Base-by-base conservation (phyloP, 2,888 invertebrate genomes). In the Colletes collaris region DNA sequence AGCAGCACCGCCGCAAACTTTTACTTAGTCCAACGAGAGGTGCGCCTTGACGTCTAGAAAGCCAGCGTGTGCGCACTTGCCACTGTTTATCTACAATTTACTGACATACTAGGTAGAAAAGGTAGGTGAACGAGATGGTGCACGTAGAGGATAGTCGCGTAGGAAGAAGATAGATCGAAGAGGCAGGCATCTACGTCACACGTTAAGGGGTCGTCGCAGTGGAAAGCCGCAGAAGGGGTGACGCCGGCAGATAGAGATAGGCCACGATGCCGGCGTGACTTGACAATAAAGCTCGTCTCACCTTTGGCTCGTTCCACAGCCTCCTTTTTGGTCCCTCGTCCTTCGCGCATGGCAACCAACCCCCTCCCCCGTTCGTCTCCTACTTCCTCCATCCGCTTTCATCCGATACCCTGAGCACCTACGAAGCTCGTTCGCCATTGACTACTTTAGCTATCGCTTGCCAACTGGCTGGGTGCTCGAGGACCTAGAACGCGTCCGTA, bases 201-300 rank as follows among this genome's bases (percentile, higher is more conserved):
- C 58, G 81, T 64, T 49, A 58, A 63, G 76, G 84, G 80, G 79
- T 73, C 77, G 86, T 83, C 76, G 79, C 68, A 72, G 83, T 79
- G 85, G 82, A 73, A 71, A 78, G 81, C 79, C 76, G 86, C 78
- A 79, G 87, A 88, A 91, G 88, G 89, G 90, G 89, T 88, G 88
- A 79, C 82, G 86, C 77, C 84, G 71, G 79, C 79, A 92, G 92
- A 90, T 91, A 88, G 88, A 93, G 92, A 93, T 92, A 92, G 91
- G 90, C 89, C 92, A 93, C 92, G 92, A 87, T 88, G 88, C 82
- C 87, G 88, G 83, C 92, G 92, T 90, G 92, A 92, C 92, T 92
- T 89, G 91, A 92, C 92, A 92, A 92, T 92, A 91, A 91, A 92
- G 89, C 89, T 91, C 90, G 86, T 89, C 89, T 90, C 90, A 91